These are phyloP conservation scores for Genyomyrus donnyi DNA, from an alignment of 2,113 vertebrate genomes.

Conservation along the genomic window DNA sequence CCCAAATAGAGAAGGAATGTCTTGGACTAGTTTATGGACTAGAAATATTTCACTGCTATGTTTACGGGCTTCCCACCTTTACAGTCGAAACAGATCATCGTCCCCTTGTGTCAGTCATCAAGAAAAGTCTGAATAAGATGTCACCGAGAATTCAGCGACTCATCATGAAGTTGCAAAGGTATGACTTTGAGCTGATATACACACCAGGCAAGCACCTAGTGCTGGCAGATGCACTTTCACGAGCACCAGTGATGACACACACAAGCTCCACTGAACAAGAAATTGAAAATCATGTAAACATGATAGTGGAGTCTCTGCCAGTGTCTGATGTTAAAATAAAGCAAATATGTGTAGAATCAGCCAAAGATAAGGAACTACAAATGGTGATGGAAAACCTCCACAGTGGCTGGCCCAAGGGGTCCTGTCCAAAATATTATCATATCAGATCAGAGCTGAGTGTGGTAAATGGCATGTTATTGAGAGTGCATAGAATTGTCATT, in stretches of 20 bases:
- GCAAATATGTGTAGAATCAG: background rate
- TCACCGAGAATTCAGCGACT: background rate
- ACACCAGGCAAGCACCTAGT: background rate
- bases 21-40: background rate
- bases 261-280: background rate
- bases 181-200: background rate
- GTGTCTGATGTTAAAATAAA: background rate
- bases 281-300: background rate
- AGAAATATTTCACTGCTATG: background rate
- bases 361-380: background rate
- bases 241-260: background rate
- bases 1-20: background rate
- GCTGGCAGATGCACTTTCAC: background rate
- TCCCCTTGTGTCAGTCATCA: background rate
- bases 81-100: background rate
- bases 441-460: no score
- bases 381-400: background rate
- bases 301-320: background rate
- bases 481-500: no score
- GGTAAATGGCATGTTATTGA: no score
- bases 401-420: no score
- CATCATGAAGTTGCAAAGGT: background rate
- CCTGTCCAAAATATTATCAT: no score
- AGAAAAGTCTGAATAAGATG: background rate
- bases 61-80: background rate